A percentile compares a stretch with the other conserved stretches of the same genome.
Conservation (phyloP, 2,113 vertebrate species). For the Hoplias malabaricus region DNA sequence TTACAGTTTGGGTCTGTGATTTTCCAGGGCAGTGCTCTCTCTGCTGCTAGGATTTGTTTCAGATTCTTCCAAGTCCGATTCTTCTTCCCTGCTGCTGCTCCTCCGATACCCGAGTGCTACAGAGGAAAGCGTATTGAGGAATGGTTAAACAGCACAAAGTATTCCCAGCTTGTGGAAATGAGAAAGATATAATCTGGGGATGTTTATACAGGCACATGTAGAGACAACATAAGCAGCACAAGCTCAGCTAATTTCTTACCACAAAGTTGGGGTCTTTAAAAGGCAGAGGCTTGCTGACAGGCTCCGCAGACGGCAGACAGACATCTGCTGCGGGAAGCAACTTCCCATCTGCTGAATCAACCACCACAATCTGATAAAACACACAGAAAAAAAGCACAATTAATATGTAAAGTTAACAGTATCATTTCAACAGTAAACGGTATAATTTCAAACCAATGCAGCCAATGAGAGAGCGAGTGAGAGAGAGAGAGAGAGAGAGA, state of each 20-base stretch:
- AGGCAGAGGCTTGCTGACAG: conserved; percentile 76
- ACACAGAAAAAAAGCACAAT: neutral
- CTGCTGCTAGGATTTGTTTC: conserved; percentile 93
- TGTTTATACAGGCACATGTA: no score
- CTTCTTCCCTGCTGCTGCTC: conserved; percentile 96
- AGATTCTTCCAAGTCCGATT: conserved; percentile 99
- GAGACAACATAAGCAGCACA: neutral
- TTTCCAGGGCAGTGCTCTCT: conserved; percentile 94
- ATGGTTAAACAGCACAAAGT: neutral
- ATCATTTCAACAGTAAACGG: no score
- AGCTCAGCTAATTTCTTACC: conserved; percentile 65
- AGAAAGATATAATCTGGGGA: neutral
- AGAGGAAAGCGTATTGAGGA: neutral
- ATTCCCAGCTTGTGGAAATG: neutral
- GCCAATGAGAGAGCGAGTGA: no score
- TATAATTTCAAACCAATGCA: no score
- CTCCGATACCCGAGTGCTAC: conserved; percentile 95
- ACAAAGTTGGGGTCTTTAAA: conserved; percentile 92
- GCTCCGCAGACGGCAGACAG: conserved; percentile 70
- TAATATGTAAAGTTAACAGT: no score
- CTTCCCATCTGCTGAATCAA: conserved; percentile 82
- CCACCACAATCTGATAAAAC: conserved; percentile 52
- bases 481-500: no score
- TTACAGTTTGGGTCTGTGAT: conserved; percentile 93
- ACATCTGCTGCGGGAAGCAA: conserved; percentile 68